Percentiles rank a stretch among this genome's conserved stretches.
phyloP scores from a whole-genome alignment of 2,797 vertebrate species.

The Smutsia temminckii region DNA sequence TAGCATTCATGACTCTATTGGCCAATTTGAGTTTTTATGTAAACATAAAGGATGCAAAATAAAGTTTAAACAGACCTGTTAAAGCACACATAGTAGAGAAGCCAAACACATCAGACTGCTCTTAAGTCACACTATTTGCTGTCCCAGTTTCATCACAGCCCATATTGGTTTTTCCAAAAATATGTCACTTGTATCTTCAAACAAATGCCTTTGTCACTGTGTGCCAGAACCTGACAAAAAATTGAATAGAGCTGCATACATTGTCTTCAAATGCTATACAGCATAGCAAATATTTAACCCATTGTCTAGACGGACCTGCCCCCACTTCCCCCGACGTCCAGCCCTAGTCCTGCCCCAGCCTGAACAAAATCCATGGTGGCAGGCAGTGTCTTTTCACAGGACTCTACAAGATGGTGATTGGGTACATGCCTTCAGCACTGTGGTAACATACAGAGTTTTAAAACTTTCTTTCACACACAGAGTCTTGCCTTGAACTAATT shows the following conservation, averaged over 20 bases:
- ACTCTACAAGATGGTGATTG: background rate
- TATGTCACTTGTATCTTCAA: slow-evolving; percentile 2
- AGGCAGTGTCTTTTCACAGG: background rate
- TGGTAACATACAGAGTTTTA: background rate
- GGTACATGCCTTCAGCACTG: background rate
- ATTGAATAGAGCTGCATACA: background rate
- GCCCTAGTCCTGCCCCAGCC: background rate
- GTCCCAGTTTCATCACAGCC: background rate
- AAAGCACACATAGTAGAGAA: background rate
- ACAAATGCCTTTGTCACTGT: slow-evolving; percentile 41
- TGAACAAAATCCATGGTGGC: slow-evolving; percentile 20
- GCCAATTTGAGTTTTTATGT: slow-evolving; percentile 3
- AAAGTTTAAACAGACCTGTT: slow-evolving; percentile 48
- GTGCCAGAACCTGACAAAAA: background rate
- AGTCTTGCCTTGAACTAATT: slow-evolving; percentile 58
- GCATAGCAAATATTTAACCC: background rate
- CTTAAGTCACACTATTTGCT: background rate
- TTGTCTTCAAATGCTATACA: background rate
- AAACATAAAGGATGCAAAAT: slow-evolving; percentile 39
- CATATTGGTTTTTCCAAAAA: background rate
- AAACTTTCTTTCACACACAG: slow-evolving; percentile 54
- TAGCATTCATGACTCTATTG: background rate
- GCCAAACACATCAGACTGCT: background rate
- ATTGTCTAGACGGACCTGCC: background rate
- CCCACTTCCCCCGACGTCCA: background rate